Percentiles rank a stretch among this genome's conserved stretches.
These are phyloP conservation scores for Lontra canadensis DNA, from an alignment of 2,113 vertebrate genomes.

Conservation along the genomic window DNA sequence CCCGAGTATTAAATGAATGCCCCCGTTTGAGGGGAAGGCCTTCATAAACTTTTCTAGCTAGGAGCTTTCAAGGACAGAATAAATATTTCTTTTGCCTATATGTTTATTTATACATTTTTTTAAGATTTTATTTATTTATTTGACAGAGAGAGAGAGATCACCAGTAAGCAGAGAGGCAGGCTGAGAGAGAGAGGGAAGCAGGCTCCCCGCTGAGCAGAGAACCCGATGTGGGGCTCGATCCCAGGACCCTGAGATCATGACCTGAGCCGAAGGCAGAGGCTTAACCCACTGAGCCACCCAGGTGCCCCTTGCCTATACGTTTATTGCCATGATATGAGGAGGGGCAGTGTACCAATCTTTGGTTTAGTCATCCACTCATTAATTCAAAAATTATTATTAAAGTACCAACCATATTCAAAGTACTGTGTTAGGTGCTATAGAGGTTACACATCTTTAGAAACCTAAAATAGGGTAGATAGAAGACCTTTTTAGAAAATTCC, in stretches of 20 bases:
- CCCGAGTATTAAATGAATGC: neutral
- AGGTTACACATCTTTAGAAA: neutral
- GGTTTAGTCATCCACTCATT: neutral
- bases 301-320: neutral
- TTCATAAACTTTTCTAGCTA: neutral
- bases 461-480: neutral
- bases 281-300: too few species aligned
- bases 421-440: neutral
- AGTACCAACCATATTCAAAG: neutral
- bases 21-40: neutral
- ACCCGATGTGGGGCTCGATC: too few species aligned
- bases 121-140: too few species aligned
- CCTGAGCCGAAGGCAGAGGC: too few species aligned
- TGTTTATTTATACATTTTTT: neutral
- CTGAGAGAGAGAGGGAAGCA: too few species aligned
- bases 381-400: neutral
- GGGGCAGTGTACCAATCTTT: neutral
- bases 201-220: too few species aligned
- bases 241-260: too few species aligned
- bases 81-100: neutral
- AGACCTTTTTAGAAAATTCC: neutral
- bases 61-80: neutral
- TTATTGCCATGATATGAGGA: neutral
- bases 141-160: too few species aligned
- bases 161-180: too few species aligned